Evolutionary conservation across 1,140 invertebrate species (phyloP).

Genomic region (Lerema accius): DNA sequence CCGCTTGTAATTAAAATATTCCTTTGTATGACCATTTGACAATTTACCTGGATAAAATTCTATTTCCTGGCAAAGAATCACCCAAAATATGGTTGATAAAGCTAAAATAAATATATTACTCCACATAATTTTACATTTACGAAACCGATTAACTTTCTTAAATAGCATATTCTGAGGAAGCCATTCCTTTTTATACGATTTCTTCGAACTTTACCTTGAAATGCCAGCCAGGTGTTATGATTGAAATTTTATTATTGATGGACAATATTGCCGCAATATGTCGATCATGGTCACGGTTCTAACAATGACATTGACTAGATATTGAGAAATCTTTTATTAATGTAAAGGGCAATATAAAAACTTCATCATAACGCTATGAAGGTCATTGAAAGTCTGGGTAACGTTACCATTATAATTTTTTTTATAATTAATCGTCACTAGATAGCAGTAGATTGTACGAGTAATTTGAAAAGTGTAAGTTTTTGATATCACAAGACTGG

Average conservation of each 20-base stretch:
- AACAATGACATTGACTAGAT: conserved; percentile 13
- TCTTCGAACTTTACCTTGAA: conserved; percentile 52
- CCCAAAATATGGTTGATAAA: conserved; percentile 6
- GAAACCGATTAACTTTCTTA: neutral
- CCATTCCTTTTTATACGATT: conserved; percentile 50
- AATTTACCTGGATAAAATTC: conserved; percentile 53
- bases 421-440: no score
- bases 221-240: conserved; percentile 78
- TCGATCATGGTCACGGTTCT: conserved; percentile 44
- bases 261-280: conserved; percentile 29
- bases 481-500: no score
- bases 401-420: no score
- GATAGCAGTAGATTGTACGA: no score
- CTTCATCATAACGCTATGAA: conserved; percentile 3
- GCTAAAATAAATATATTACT: conserved; percentile 13
- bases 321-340: conserved; percentile 27
- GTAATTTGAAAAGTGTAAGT: no score
- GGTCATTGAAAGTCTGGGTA: neutral
- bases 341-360: conserved; percentile 8
- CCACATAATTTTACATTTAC: conserved; percentile 6
- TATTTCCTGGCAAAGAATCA: conserved; percentile 38
- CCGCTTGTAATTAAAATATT: neutral
- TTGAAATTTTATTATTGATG: conserved; percentile 79
- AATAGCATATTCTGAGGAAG: conserved; percentile 7
- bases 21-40: neutral